Base-by-base conservation (phyloP, 2,888 invertebrate genomes). In the Sisyra nigra region DNA sequence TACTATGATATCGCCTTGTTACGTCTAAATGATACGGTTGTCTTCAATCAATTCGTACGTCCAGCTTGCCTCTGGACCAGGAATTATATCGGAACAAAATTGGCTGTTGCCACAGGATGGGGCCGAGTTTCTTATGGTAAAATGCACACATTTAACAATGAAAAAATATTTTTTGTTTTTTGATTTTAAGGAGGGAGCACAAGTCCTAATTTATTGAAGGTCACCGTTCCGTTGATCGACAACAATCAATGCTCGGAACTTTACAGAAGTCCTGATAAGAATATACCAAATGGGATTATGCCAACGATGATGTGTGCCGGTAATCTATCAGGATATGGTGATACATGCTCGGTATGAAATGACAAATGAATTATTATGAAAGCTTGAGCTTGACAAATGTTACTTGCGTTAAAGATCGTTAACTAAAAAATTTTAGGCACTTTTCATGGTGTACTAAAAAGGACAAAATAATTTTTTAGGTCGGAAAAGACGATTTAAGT, bases 1-100 rank as follows among this genome's bases (percentile, higher is more conserved):
- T 80, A 81, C 58, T 63, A 79, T 49, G 81, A 82, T 51, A 76
- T 82, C 41, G 79, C 78, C 0, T 57, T 82, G 0, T 45, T 82
- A 1, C 66, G 72, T 51, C 55, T 80, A 31, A 56, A 55, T 0
- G 52, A 56, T 0, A 44, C 42, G 34, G 58, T 69, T 1, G 48
- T 51, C 17, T 72, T 78, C 49, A 66, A 61, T 5, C 55, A 63
- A 1, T 65, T 60, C 42, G 64, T 80, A 1, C 56, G 76, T 4
- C 80, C 80, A 0, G 75, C 79, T 0, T 81, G 80, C 52, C 60
- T 81, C 0, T 74, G 73, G 65, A 59, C 58, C 0, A 55, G 53
- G 17, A 40, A 41, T 0, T 53, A 55, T 42, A 59, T 69, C 46
- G 53, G 55, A 0, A 57, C 64, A 34, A 48, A 47, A 0, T 65